Conservation (phyloP, 2,113 vertebrate species). For the Podarcis raffonei region DNA sequence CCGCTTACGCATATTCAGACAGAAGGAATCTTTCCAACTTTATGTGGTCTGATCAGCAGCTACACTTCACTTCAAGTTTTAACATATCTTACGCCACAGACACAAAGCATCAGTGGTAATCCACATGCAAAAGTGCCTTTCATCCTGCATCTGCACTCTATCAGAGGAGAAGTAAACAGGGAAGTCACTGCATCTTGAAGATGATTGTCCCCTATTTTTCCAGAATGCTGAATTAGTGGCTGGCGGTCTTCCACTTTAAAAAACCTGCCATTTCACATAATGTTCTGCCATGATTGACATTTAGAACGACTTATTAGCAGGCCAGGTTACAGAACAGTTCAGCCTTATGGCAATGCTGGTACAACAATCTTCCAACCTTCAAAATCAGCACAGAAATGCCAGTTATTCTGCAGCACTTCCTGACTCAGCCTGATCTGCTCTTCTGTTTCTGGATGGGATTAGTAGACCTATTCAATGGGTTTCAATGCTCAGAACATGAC, state of each 20-base stretch:
- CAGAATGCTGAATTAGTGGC: background rate
- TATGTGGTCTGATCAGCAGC: constrained; percentile 5
- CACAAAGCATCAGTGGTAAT: background rate
- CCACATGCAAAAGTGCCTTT: background rate
- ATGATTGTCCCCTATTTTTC: background rate
- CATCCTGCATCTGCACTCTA: background rate
- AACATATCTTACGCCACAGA: background rate
- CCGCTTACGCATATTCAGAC: background rate
- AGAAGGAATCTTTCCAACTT: background rate
- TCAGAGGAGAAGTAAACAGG: background rate
- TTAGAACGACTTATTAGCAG: background rate
- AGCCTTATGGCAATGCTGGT: background rate
- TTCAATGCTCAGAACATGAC: background rate
- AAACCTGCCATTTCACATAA: background rate
- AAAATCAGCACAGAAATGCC: background rate
- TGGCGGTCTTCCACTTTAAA: background rate
- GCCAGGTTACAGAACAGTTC: background rate
- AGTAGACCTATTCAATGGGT: background rate
- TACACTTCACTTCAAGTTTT: background rate
- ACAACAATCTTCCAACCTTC: background rate
- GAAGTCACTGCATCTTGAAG: background rate
- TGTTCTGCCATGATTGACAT: background rate
- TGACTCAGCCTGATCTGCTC: background rate
- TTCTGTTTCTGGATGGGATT: background rate
- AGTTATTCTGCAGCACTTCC: background rate